phyloP scores from a whole-genome alignment of 30 jellyfish, hydroid and myxozoan species.

The Sanderia malayensis region DNA sequence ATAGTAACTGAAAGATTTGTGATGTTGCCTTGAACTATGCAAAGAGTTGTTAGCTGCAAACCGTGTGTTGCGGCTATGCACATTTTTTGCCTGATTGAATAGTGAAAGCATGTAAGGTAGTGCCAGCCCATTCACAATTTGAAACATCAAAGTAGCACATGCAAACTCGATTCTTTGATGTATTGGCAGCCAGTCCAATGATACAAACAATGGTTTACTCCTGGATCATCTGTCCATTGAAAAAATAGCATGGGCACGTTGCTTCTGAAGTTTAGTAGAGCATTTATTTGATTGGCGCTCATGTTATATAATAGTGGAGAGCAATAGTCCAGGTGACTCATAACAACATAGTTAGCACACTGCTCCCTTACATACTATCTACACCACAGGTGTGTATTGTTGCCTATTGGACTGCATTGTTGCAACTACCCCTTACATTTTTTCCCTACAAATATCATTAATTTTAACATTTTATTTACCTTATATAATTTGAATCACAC shows the following conservation, averaged over 20 bases:
- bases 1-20: slow-evolving; percentile 24
- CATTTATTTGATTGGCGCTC: slow-evolving; percentile 30
- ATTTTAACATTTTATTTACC: too few species aligned
- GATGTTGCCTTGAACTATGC: slow-evolving; percentile 22
- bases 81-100: slow-evolving; percentile 29
- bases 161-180: slow-evolving; percentile 40
- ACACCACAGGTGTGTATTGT: too few species aligned
- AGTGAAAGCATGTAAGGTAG: slow-evolving; percentile 53
- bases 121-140: slow-evolving; percentile 42
- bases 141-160: slow-evolving; percentile 24
- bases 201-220: slow-evolving; percentile 33
- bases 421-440: too few species aligned
- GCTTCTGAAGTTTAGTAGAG: slow-evolving; percentile 36
- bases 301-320: slow-evolving; percentile 23
- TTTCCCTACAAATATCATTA: too few species aligned
- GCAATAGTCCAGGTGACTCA: slow-evolving; percentile 44
- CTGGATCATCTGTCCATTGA: slow-evolving; percentile 20
- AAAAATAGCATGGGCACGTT: slow-evolving; percentile 32
- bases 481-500: too few species aligned
- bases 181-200: slow-evolving; percentile 33
- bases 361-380: too few species aligned
- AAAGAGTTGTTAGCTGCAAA: slow-evolving; percentile 14
- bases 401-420: too few species aligned
- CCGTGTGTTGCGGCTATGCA: slow-evolving; percentile 20
- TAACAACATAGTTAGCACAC: slow-evolving; percentile 49